Evolutionary conservation across 2,888 invertebrate genomes (phyloP).

Genomic region (Eupithecia abbreviata): DNA sequence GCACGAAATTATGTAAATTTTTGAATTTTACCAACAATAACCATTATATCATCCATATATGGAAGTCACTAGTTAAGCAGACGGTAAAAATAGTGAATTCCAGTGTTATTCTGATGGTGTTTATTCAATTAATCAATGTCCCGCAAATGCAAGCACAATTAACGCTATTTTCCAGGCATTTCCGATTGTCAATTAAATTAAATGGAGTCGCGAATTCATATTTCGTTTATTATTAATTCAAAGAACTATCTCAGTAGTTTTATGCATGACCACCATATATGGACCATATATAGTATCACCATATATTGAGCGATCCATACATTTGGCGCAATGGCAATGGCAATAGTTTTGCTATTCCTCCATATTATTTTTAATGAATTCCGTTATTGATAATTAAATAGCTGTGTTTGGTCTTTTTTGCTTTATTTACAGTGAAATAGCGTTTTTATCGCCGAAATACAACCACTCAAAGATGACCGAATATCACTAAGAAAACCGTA

Average conservation of each 20-base stretch:
- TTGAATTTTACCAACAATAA: neutral
- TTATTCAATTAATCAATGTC: slow-evolving; percentile 78
- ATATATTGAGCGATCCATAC: neutral
- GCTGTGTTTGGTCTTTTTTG: neutral
- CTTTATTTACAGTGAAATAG: no score
- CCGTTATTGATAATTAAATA: neutral
- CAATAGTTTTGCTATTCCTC: neutral
- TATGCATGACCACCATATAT: neutral
- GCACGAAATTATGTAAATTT: neutral
- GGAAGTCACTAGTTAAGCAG: slow-evolving; percentile 43
- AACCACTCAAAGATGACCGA: no score
- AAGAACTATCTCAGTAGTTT: neutral
- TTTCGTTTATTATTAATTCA: slow-evolving; percentile 52
- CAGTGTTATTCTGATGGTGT: slow-evolving; percentile 68
- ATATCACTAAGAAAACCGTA: no score
- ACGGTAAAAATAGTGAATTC: slow-evolving; percentile 51
- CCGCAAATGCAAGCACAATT: slow-evolving; percentile 78
- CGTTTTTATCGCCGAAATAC: no score
- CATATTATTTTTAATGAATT: neutral
- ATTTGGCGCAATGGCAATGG: neutral
- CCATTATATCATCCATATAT: neutral
- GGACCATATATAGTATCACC: no score
- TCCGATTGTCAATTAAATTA: slow-evolving; percentile 83
- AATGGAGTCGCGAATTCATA: slow-evolving; percentile 78
- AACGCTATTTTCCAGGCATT: slow-evolving; percentile 75